These are phyloP conservation scores for Onthophagus taurus DNA, from an alignment of 1,140 invertebrate species.

Conservation along the genomic window DNA sequence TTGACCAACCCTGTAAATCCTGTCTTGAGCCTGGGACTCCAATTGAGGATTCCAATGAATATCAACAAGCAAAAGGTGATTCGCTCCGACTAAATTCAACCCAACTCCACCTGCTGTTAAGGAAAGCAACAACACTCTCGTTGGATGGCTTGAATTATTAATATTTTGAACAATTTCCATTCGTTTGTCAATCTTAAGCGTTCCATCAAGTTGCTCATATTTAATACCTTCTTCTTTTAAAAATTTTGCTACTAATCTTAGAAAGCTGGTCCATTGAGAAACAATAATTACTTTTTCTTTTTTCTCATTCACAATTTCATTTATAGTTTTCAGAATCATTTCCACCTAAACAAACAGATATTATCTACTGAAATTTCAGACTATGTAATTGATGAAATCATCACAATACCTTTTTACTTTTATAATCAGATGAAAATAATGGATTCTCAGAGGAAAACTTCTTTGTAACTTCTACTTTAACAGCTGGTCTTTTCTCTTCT, in stretches of 20 bases:
- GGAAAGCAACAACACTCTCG: slow-evolving; percentile 67
- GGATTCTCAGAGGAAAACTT: slow-evolving; percentile 57
- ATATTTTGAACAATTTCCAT: slow-evolving; percentile 59
- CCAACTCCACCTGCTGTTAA: slow-evolving; percentile 85
- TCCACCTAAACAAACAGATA: slow-evolving; percentile 40
- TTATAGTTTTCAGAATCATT: slow-evolving; percentile 48
- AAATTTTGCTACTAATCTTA: slow-evolving; percentile 56
- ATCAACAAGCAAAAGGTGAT: slow-evolving; percentile 82
- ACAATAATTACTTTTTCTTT: slow-evolving; percentile 75
- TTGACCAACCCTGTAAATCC: slow-evolving; percentile 86
- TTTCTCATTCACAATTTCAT: slow-evolving; percentile 44
- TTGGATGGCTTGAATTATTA: slow-evolving; percentile 49
- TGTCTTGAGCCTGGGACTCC: slow-evolving; percentile 84
- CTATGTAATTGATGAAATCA: background rate
- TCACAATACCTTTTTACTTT: background rate
- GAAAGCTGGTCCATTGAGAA: slow-evolving; percentile 76
- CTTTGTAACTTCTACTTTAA: slow-evolving; percentile 40
- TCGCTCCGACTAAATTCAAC: slow-evolving; percentile 80
- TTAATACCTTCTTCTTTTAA: slow-evolving; percentile 44
- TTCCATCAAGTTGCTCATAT: slow-evolving; percentile 57
- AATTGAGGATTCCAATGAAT: slow-evolving; percentile 94
- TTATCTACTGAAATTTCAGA: background rate
- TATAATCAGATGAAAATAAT: slow-evolving; percentile 44
- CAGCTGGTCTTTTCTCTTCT: slow-evolving; percentile 14
- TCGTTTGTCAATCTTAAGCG: slow-evolving; percentile 50